Evolutionary conservation across 2,113 vertebrate genomes (phyloP), one percentile per base, ranked within the genome.

Genomic region (Onychostruthus taczanowskii): DNA sequence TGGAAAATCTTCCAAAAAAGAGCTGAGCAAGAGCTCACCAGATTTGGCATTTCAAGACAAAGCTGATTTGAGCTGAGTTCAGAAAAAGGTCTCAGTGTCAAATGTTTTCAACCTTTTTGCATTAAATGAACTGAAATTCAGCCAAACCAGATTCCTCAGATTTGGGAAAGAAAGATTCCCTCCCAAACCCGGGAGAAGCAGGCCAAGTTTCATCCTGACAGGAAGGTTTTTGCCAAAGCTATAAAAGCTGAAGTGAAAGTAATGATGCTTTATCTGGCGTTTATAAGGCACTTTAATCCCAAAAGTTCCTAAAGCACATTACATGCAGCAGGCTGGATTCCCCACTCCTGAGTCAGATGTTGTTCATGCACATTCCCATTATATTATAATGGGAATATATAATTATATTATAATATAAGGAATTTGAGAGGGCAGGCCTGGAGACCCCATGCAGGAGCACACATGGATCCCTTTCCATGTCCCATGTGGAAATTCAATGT

Each of bases 231-330:
- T 94, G 93, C 96, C 96, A 94, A 94, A 94, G 72, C 93, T 88
- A 24, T 92, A 95, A 96, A 95, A 88, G 9, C 82, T 90, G 92
- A 96, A 95, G 85, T 88, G 92, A 96, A 94, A 93, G 92, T 95
- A 87, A 88, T 56, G 72, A 72, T 89, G 68, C 75, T 95, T 39
- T 90, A 70, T 88, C 87, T 94, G 95, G 93, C 93, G 28, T 87
- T 91, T 94, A 77, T 67, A 74, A 80, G 90, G 47, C 47, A 39
- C 37, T 56, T 88, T 74, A 87, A 67, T 88, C 87, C 72, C 75
- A 30, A 33, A 95, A 95, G 72, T 31, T 93, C 82, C 67, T 68
- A 23, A 83, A 94, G 30, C 43, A 50, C 64, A 43, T 90, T 78
- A 28, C 75, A 67, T 74, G 27, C 0, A 88, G 43, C 47, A 77